These are phyloP conservation scores for Caenorhabditis becei DNA, from an alignment of 2,888 invertebrate genomes.

Conservation along the genomic window DNA sequence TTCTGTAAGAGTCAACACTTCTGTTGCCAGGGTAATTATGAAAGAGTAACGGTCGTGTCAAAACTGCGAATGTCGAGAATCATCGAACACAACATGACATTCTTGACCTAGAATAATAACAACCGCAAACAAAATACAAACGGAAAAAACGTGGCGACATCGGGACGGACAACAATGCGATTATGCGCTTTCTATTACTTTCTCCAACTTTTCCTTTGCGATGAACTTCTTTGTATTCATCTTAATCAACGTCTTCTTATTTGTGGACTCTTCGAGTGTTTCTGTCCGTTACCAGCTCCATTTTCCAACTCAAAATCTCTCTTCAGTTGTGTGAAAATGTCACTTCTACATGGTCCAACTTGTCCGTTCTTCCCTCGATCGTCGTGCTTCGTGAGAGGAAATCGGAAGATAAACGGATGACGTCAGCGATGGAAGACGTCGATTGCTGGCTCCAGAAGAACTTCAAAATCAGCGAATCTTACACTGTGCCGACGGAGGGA, in stretches of 20 bases:
- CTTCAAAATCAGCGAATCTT: slow-evolving; percentile 1
- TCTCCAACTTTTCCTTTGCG: no score
- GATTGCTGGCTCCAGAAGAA: slow-evolving; percentile 46
- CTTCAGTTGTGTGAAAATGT: slow-evolving; percentile 35
- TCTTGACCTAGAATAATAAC: slow-evolving; percentile 1
- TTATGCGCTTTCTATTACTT: no score
- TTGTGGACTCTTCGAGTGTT: slow-evolving; percentile 15
- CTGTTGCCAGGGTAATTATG: no score
- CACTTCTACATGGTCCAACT: slow-evolving; percentile 8
- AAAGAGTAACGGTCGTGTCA: neutral
- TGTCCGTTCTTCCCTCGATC: neutral
- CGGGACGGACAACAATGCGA: neutral
- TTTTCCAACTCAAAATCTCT: neutral
- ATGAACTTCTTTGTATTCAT: slow-evolving; percentile 20
- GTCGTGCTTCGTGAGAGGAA: slow-evolving; percentile 36
- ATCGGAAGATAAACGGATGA: slow-evolving; percentile 19
- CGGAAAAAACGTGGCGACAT: neutral
- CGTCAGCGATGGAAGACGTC: slow-evolving; percentile 33
- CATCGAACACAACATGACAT: neutral
- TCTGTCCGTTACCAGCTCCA: neutral
- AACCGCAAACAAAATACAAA: neutral
- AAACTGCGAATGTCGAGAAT: neutral
- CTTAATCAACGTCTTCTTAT: slow-evolving; percentile 19
- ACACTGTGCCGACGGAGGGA: slow-evolving; percentile 5
- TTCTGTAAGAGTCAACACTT: no score